Evolutionary conservation across 2,113 vertebrate species (phyloP).

Genomic region (Pterophyllum scalare): DNA sequence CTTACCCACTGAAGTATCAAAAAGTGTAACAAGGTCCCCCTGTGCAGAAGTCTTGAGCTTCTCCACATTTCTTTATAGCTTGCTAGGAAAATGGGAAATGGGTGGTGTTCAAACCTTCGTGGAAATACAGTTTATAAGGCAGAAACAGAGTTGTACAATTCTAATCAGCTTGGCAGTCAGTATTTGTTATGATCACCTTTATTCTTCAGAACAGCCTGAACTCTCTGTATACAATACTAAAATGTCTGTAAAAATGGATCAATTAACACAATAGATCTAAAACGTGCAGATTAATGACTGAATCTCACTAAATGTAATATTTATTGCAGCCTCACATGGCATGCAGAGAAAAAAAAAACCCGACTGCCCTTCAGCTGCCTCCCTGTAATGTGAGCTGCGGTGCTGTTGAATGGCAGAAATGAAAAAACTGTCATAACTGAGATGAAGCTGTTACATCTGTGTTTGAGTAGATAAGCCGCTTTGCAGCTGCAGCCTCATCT

Average conservation of each 20-base stretch:
- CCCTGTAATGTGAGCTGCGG: background rate
- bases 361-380: background rate
- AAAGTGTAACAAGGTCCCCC: background rate
- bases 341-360: background rate
- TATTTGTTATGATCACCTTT: background rate
- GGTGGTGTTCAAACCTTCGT: background rate
- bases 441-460: fast-evolving
- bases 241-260: background rate
- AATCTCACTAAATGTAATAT: background rate
- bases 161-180: background rate
- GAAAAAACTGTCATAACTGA: background rate
- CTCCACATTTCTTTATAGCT: too few species aligned
- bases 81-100: too few species aligned
- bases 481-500: background rate
- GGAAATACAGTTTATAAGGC: background rate
- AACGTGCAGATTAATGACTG: background rate
- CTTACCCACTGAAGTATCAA: background rate
- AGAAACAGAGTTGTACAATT: background rate
- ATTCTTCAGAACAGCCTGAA: constrained; percentile 1
- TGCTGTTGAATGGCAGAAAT: background rate
- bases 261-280: background rate
- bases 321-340: background rate
- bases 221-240: background rate
- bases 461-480: background rate
- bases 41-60: too few species aligned